A percentile compares a stretch with the other conserved stretches of the same genome.
phyloP scores from a whole-genome alignment of 2,113 vertebrate genomes.

The Carassius gibelio region DNA sequence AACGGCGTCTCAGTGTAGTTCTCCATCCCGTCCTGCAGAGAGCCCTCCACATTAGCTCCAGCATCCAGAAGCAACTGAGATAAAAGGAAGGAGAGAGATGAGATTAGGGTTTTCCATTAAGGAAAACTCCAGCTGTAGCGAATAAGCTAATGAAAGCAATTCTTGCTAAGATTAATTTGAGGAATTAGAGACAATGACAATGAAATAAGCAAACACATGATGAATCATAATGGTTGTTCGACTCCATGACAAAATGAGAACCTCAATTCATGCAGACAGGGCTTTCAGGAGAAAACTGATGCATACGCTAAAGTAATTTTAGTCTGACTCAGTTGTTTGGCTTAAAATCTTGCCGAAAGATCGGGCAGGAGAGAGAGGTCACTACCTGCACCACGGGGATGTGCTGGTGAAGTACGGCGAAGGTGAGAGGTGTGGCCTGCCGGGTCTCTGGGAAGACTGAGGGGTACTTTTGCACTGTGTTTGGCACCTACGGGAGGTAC shows the following conservation, averaged over 20 bases:
- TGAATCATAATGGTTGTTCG: background rate
- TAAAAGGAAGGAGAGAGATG: conserved; percentile 38
- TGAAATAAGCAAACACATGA: conserved; percentile 5
- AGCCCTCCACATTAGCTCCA: conserved; percentile 93
- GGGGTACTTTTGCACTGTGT: conserved; percentile 96
- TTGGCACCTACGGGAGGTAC: conserved; percentile 92
- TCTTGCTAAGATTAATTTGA: background rate
- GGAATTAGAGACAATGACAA: background rate
- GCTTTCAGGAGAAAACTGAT: conserved; percentile 38
- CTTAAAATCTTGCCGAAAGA: background rate
- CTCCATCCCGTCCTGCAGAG: conserved; percentile 93
- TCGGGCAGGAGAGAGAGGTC: conserved; percentile 44
- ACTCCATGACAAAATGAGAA: background rate
- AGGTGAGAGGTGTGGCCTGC: conserved; percentile 98
- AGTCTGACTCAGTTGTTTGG: background rate
- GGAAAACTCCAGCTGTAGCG: background rate
- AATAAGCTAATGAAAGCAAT: background rate
- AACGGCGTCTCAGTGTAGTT: conserved; percentile 98
- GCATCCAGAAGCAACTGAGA: conserved; percentile 91
- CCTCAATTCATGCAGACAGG: conserved; percentile 6
- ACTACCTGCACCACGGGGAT: conserved; percentile 98
- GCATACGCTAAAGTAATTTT: background rate
- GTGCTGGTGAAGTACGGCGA: conserved; percentile 98
- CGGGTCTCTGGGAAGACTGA: conserved; percentile 98
- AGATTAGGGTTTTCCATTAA: background rate